Percentiles rank a stretch among this genome's conserved stretches.
These are phyloP conservation scores for Pardalotus punctatus DNA, from an alignment of 2,113 vertebrate genomes.

Conservation along the genomic window DNA sequence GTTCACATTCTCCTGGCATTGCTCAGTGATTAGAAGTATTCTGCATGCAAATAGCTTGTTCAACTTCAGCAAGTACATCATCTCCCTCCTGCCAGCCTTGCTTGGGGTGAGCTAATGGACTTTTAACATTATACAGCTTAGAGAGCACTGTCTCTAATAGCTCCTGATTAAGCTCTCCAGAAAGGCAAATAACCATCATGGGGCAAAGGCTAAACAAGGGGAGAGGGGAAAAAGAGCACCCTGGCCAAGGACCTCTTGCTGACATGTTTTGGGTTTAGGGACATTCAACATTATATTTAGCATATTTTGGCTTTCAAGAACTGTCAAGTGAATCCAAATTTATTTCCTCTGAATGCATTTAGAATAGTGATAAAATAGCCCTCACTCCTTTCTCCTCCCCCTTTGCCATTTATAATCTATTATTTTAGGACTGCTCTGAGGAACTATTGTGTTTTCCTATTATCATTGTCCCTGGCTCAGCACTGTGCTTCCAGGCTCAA, in stretches of 20 bases:
- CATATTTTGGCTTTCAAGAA: neutral
- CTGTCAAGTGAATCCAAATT: neutral
- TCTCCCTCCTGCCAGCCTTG: constrained; percentile 40
- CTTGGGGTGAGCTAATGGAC: constrained; percentile 52
- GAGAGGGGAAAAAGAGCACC: neutral
- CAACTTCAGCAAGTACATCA: constrained; percentile 41
- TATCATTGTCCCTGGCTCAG: constrained; percentile 45
- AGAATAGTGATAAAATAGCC: constrained; percentile 1
- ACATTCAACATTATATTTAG: constrained; percentile 26
- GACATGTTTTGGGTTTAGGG: neutral
- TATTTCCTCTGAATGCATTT: neutral
- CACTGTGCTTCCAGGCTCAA: constrained; percentile 20
- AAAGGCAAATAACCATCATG: neutral
- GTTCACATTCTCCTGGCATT: neutral
- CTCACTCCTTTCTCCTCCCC: neutral
- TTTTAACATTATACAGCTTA: constrained; percentile 5
- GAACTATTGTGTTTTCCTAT: constrained; percentile 26
- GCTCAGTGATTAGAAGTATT: constrained; percentile 27
- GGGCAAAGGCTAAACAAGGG: neutral
- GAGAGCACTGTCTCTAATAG: constrained; percentile 14
- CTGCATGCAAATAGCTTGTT: constrained; percentile 24
- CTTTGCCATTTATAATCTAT: constrained; percentile 26
- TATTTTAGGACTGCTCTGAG: constrained; percentile 20
- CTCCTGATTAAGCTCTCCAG: constrained; percentile 25
- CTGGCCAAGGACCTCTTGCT: neutral